Percentiles rank a stretch among this genome's conserved stretches.
Evolutionary conservation across 2,113 vertebrate genomes (phyloP).

Genomic region (Nannobrachium achirus): DNA sequence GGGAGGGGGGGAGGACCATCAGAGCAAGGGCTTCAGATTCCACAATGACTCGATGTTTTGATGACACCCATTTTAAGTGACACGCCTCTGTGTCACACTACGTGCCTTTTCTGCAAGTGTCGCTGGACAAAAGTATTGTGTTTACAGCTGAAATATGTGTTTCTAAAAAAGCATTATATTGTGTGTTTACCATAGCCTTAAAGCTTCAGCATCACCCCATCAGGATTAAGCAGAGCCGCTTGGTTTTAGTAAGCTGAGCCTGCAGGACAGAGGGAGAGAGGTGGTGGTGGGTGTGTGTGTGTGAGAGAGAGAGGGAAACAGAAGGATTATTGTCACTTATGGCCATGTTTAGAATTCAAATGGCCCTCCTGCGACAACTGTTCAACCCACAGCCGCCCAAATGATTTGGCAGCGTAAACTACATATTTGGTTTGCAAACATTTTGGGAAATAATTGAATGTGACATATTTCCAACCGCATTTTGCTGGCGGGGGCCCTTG

Average conservation of each 20-base stretch:
- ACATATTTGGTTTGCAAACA: conserved; percentile 45
- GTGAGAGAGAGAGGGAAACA: conserved; percentile 12
- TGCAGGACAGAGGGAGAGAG: conserved; percentile 12
- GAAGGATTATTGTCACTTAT: conserved; percentile 54
- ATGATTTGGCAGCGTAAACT: conserved; percentile 38
- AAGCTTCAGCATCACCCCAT: conserved; percentile 49
- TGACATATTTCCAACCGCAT: conserved; percentile 27
- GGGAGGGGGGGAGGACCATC: no score
- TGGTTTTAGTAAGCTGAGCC: neutral
- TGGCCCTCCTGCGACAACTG: conserved; percentile 54
- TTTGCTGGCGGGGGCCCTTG: neutral
- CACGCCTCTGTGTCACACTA: no score
- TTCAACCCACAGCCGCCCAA: conserved; percentile 45
- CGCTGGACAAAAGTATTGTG: no score
- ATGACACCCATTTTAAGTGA: no score
- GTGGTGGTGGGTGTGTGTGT: conserved; percentile 29
- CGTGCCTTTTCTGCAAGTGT: no score
- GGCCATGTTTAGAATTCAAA: conserved; percentile 64
- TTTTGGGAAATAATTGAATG: conserved; percentile 51
- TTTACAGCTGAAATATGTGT: no score
- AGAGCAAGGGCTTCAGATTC: no score
- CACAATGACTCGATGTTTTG: no score
- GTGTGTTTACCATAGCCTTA: no score
- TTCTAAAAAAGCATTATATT: no score
- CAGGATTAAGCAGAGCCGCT: conserved; percentile 27